Percentiles rank a stretch among this genome's conserved stretches.
These are phyloP conservation scores for Mythimna pallens DNA, from an alignment of 2,888 invertebrate genomes.

Conservation along the genomic window DNA sequence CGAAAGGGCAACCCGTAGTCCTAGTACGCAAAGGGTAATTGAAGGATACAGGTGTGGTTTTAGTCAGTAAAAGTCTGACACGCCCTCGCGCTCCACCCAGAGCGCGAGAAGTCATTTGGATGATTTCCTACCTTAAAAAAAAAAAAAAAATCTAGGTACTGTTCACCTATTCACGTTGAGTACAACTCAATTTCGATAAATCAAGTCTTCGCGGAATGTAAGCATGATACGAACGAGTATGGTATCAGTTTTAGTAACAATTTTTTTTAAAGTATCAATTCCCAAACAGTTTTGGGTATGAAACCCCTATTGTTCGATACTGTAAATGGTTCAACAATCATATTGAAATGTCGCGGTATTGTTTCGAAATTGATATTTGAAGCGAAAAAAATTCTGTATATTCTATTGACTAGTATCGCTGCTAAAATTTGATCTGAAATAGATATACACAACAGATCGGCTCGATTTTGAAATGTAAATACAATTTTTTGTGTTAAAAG, in stretches of 20 bases:
- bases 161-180: too few relatives aligned
- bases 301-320: slow-evolving; percentile 13
- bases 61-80: too few relatives aligned
- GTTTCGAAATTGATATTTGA: slow-evolving; percentile 17
- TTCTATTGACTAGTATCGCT: slow-evolving; percentile 6
- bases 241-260: background rate
- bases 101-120: too few relatives aligned
- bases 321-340: slow-evolving; percentile 12
- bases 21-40: too few relatives aligned
- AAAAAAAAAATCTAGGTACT: background rate
- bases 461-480: slow-evolving; percentile 5
- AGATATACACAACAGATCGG: background rate
- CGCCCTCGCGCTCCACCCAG: too few relatives aligned
- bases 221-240: background rate
- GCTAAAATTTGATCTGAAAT: slow-evolving; percentile 3
- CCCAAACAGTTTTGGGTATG: slow-evolving; percentile 19
- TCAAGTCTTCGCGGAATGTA: background rate
- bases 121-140: too few relatives aligned
- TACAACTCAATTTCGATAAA: background rate
- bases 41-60: too few relatives aligned
- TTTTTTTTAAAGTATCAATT: slow-evolving; percentile 10
- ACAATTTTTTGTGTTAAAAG: background rate
- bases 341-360: slow-evolving; percentile 8
- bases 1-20: too few relatives aligned
- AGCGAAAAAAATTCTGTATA: slow-evolving; percentile 7